Conservation (phyloP, 2,888 invertebrate genomes). For the Aelia acuminata region DNA sequence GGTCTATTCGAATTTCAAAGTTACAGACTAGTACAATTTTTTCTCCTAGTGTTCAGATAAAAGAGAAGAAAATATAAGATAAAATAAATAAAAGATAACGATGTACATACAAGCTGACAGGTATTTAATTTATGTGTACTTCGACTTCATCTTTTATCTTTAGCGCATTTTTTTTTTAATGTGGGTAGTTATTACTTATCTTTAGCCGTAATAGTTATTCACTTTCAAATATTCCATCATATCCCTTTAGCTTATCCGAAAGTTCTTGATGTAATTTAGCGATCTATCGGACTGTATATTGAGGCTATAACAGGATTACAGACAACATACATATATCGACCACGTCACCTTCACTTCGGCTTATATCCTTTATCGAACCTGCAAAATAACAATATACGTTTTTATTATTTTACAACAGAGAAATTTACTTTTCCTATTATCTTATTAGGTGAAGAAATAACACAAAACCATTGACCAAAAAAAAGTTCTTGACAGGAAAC, state of each 20-base stretch:
- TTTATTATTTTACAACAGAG: background rate
- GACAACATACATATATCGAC: conserved; percentile 16
- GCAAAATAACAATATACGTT: background rate
- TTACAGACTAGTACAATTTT: too few relatives aligned
- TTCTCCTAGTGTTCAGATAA: too few relatives aligned
- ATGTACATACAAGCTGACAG: too few relatives aligned
- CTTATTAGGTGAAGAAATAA: too few relatives aligned
- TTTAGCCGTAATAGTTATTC: background rate
- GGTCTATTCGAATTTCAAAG: too few relatives aligned
- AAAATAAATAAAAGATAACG: too few relatives aligned
- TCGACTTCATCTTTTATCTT: too few relatives aligned
- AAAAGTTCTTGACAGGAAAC: too few relatives aligned
- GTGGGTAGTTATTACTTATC: background rate
- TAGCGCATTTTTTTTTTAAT: too few relatives aligned
- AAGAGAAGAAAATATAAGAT: too few relatives aligned
- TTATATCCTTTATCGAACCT: background rate
- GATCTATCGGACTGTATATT: conserved; percentile 34
- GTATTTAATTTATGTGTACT: too few relatives aligned
- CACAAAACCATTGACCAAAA: too few relatives aligned
- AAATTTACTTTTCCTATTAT: background rate
- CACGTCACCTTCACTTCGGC: background rate
- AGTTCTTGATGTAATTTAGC: conserved; percentile 29
- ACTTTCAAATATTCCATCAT: background rate
- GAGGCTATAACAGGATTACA: conserved; percentile 15
- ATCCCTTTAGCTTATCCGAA: background rate